Percentiles rank a stretch among this genome's conserved stretches.
Evolutionary conservation across 2,888 invertebrate species (phyloP).

Genomic region (Lottia gigantea): DNA sequence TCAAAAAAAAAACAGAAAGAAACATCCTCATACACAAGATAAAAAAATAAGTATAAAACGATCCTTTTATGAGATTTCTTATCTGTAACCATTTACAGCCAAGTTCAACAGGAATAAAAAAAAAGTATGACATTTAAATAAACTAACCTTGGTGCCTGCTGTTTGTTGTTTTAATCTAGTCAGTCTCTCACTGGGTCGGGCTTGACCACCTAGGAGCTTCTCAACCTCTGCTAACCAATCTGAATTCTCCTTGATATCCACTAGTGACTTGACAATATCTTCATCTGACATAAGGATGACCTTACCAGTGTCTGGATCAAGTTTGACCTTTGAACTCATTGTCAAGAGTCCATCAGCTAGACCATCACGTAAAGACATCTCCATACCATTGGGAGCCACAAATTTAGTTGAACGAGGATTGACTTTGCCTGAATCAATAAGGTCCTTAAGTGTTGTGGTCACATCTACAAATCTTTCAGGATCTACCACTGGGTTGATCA

Average conservation of each 20-base stretch:
- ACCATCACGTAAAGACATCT: conserved; percentile 73
- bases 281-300: conserved; percentile 56
- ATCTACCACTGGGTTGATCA: conserved; percentile 54
- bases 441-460: conserved; percentile 51
- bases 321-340: conserved; percentile 76
- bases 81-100: no score
- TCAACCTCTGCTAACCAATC: conserved; percentile 63
- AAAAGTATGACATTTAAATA: not conserved
- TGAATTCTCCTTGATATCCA: conserved; percentile 57
- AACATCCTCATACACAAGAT: no score
- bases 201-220: conserved; percentile 46
- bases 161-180: conserved; percentile 46
- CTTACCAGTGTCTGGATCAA: conserved; percentile 54
- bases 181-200: conserved; percentile 47
- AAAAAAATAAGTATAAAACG: no score
- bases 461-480: conserved; percentile 55
- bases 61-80: no score
- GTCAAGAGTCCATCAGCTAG: conserved; percentile 79
- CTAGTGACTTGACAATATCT: conserved; percentile 55
- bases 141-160: conserved; percentile 45
- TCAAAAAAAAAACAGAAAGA: no score
- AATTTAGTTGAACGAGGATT: conserved; percentile 55
- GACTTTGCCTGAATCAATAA: conserved; percentile 57
- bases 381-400: conserved; percentile 69
- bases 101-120: not conserved